phyloP scores from a whole-genome alignment of 2,797 vertebrate species.

The Anguilla megastoma region DNA sequence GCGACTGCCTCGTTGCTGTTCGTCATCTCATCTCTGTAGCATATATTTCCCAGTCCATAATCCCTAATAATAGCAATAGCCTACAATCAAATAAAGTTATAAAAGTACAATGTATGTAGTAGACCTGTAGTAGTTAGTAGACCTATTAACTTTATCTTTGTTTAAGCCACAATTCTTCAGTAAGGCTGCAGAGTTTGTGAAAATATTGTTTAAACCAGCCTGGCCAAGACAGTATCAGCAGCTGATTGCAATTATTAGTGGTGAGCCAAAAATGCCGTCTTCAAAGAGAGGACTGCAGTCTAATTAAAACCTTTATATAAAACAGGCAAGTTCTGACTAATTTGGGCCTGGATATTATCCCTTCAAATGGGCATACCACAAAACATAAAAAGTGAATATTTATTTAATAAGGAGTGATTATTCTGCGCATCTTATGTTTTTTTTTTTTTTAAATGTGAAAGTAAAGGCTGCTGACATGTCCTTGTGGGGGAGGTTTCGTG shows the following conservation, averaged over 20 bases:
- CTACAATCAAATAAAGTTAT: background rate
- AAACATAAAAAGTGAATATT: conserved; percentile 40
- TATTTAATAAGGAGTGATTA: conserved; percentile 13
- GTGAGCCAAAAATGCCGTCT: conserved; percentile 50
- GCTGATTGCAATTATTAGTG: conserved; percentile 51
- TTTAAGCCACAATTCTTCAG: background rate
- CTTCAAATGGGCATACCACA: conserved; percentile 36
- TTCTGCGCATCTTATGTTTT: background rate
- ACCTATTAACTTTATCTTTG: background rate
- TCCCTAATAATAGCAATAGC: background rate
- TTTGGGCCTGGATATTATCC: conserved; percentile 42
- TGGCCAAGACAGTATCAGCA: background rate
- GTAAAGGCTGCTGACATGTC: conserved; percentile 16
- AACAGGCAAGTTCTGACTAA: conserved; percentile 47
- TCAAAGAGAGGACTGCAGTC: conserved; percentile 50
- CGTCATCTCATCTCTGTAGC: background rate
- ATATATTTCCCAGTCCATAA: background rate
- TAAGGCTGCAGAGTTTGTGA: background rate
- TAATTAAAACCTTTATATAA: conserved; percentile 48
- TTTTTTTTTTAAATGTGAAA: background rate
- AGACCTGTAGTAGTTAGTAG: background rate
- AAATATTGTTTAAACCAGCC: background rate
- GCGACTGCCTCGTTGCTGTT: conserved; percentile 7
- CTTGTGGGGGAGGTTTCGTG: conserved; percentile 17
- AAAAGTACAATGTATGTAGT: background rate